Evolutionary conservation across 2,113 vertebrate genomes (phyloP).

Genomic region (Platysternon megacephalum): DNA sequence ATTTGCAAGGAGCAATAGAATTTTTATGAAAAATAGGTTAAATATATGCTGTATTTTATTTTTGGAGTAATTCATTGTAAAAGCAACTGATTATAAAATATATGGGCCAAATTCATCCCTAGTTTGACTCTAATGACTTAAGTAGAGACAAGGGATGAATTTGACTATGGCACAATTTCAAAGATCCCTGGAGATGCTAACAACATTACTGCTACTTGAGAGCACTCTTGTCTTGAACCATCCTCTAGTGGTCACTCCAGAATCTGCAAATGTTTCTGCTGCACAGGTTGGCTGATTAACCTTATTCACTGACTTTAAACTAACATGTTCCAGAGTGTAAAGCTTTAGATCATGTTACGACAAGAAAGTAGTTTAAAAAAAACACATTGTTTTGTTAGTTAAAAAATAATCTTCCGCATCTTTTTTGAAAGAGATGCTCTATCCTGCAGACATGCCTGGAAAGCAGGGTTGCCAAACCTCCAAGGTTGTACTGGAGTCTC

Average conservation of each 20-base stretch:
- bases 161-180: neutral
- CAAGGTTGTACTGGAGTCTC: too few species aligned
- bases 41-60: neutral
- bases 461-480: neutral
- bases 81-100: neutral
- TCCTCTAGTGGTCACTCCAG: slow-evolving; percentile 35
- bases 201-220: neutral
- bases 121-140: neutral
- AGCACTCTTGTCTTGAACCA: slow-evolving; percentile 27
- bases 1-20: neutral
- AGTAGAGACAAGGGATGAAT: neutral
- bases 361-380: neutral
- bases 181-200: neutral
- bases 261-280: neutral
- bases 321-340: neutral
- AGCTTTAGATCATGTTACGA: neutral
- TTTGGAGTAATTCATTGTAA: neutral
- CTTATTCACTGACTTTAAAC: neutral
- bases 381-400: neutral
- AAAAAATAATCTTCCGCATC: neutral
- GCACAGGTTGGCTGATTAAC: neutral
- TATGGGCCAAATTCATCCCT: neutral
- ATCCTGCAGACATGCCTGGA: neutral
- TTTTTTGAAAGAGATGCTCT: neutral
- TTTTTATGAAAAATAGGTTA: neutral